Evolutionary conservation across 2,797 vertebrate genomes (phyloP), one percentile per base, ranked within the genome.

Genomic region (Pelobates cultripes): DNA sequence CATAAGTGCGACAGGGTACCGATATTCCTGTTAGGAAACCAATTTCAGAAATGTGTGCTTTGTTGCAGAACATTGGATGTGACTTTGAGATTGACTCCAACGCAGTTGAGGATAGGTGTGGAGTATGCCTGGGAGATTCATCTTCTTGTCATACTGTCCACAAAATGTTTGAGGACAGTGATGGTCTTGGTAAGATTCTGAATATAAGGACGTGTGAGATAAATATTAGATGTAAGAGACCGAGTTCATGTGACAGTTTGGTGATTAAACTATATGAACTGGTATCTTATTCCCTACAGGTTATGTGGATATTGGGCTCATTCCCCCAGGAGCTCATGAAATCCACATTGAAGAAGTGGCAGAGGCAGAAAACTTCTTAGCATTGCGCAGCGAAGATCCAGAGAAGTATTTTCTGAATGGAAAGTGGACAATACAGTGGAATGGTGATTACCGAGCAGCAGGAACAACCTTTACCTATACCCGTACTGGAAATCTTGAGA

Each of bases 371-470:
- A 99, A 99, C 86, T 99, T 97, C 87, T 89, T 99, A 90, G 98
- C 97, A 0, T 89, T 99, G 53, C 91, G 97, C 43, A 94, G 97
- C 0, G 95, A 95, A 86, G 94, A 95, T 84, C 95, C 96, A 0
- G 92, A 93, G 70, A 96, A 94, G 67, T 98, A 99, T 88, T 99
- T 98, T 88, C 92, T 99, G 86, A 99, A 98, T 0, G 98, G 97
- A 0, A 96, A 93, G 84, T 98, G 97, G 97, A 97, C 95, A 42
- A 99, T 99, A 87, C 98, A 99, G 89, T 99, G 97, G 97, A 95
- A 95, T 0, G 97, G 98, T 7, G 96, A 97, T 68, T 99, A 99
- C 90, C 91, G 94, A 84, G 96, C 95, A 80, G 98, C 97, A 0
- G 98, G 98, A 72, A 95, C 97, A 0, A 93, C 97, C 2, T 99